A percentile compares a stretch with the other conserved stretches of the same genome.
Evolutionary conservation across 1,140 invertebrate species (phyloP).

Genomic region (Mycetomoellerius zeteki): DNA sequence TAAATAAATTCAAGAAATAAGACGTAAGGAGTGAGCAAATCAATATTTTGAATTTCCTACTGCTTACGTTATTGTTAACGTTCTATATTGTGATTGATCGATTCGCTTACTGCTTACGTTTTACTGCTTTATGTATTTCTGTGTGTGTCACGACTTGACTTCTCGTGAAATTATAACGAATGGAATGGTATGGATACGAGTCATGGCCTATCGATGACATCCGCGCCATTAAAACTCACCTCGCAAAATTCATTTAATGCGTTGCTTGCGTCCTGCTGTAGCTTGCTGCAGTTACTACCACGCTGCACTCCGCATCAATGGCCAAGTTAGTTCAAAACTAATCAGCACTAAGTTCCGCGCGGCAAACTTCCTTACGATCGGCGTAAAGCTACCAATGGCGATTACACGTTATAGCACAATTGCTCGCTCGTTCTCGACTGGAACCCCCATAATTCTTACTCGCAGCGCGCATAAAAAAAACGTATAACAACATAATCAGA

Average conservation of each 20-base stretch:
- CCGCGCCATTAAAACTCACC: conserved; percentile 29
- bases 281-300: conserved; percentile 12
- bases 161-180: conserved; percentile 3
- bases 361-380: conserved; percentile 67
- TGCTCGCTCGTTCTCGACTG: conserved; percentile 29
- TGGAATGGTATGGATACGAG: neutral
- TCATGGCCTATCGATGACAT: conserved; percentile 36
- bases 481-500: conserved; percentile 23
- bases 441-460: neutral
- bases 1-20: no score
- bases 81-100: no score
- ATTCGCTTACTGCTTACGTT: no score
- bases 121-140: no score
- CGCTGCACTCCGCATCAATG: conserved; percentile 21
- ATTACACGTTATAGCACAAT: conserved; percentile 56
- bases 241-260: conserved; percentile 44
- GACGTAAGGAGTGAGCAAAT: no score
- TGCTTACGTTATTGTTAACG: no score
- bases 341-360: conserved; percentile 61
- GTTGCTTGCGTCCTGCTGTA: neutral
- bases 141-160: neutral
- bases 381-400: conserved; percentile 45
- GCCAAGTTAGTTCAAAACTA: conserved; percentile 39
- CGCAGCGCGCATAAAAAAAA: conserved; percentile 37
- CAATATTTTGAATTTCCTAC: no score